Evolutionary conservation across 2,888 invertebrate species (phyloP).

Genomic region (Phymatocera aterrima): DNA sequence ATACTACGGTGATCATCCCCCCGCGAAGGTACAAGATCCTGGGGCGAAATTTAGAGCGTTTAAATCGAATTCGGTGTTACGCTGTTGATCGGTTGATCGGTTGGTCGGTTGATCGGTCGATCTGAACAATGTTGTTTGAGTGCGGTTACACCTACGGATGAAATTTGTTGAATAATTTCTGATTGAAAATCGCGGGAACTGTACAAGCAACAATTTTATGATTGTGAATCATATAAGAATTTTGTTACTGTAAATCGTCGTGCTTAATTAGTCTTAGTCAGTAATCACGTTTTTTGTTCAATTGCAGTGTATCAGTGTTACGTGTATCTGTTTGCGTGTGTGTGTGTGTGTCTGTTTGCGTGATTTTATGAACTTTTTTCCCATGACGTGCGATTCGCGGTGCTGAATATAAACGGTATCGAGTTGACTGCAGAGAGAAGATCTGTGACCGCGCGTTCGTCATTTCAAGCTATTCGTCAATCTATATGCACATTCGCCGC

Average conservation of each 20-base stretch:
- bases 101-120: too few species aligned
- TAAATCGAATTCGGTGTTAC: too few species aligned
- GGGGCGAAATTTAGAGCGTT: not conserved
- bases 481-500: not conserved
- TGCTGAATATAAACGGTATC: too few species aligned
- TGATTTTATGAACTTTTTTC: not conserved
- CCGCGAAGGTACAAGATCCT: not conserved
- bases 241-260: not conserved
- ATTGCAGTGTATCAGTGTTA: not conserved
- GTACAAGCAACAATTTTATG: too few species aligned
- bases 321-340: conserved; percentile 13
- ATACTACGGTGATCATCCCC: conserved; percentile 49
- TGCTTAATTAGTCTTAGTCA: not conserved
- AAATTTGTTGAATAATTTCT: not conserved
- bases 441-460: too few species aligned
- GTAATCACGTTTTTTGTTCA: not conserved
- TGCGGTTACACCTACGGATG: not conserved
- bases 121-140: too few species aligned
- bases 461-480: too few species aligned
- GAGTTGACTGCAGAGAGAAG: too few species aligned
- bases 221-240: too few species aligned
- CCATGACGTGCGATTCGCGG: not conserved
- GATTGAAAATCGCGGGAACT: too few species aligned
- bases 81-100: too few species aligned
- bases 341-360: not conserved